These are phyloP conservation scores for Malthinus seriepunctatus DNA, from an alignment of 2,888 invertebrate genomes.

Conservation along the genomic window DNA sequence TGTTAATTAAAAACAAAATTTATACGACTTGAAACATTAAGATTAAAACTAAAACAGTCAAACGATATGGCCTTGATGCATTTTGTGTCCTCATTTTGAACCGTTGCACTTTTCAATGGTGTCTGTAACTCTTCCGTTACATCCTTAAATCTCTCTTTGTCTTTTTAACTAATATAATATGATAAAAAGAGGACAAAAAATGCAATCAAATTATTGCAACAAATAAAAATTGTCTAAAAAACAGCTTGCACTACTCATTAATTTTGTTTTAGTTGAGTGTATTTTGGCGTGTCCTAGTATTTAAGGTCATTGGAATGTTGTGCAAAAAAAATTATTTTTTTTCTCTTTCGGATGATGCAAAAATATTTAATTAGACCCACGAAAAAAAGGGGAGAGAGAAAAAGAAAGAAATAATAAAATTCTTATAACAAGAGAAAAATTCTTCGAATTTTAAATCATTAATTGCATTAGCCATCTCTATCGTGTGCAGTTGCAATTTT, in stretches of 20 bases:
- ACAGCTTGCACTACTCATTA: conserved; percentile 34
- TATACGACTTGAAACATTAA: conserved; percentile 17
- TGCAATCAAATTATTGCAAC: conserved; percentile 9
- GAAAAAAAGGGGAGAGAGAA: no score
- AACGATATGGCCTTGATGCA: conserved; percentile 52
- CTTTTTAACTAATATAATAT: conserved; percentile 2
- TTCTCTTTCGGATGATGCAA: conserved; percentile 28
- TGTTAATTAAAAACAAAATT: conserved; percentile 16
- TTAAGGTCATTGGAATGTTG: conserved; percentile 42
- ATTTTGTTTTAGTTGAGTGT: conserved; percentile 39
- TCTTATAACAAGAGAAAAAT: no score
- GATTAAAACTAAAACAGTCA: conserved; percentile 32
- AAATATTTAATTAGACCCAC: conserved; percentile 1
- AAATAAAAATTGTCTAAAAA: conserved; percentile 22
- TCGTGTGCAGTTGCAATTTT: conserved; percentile 25
- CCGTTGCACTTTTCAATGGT: conserved; percentile 50
- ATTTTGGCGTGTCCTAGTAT: conserved; percentile 36
- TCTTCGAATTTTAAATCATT: conserved; percentile 2
- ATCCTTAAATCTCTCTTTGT: conserved; percentile 14
- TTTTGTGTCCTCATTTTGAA: conserved; percentile 54
- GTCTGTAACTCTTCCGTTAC: conserved; percentile 28
- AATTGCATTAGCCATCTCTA: conserved; percentile 31
- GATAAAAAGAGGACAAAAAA: conserved; percentile 8
- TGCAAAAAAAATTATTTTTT: conserved; percentile 23
- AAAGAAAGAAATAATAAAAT: no score